These are phyloP conservation scores for Sigmodon hispidus DNA, from an alignment of 2,113 vertebrate genomes.

Conservation along the genomic window DNA sequence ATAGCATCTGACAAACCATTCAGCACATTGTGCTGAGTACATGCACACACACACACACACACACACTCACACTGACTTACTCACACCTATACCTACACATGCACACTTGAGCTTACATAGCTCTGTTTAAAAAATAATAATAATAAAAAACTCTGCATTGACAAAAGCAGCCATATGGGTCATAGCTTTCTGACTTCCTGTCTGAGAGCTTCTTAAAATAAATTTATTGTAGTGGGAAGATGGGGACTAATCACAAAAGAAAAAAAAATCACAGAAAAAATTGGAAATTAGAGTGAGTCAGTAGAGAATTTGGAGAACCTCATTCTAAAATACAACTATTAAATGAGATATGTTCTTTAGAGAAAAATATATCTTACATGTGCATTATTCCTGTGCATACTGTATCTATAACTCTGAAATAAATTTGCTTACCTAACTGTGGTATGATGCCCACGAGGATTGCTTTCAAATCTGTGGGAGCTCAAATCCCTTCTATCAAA, in stretches of 20 bases:
- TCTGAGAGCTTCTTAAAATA: conserved; percentile 16
- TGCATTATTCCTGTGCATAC: not conserved
- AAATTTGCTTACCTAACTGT: not conserved
- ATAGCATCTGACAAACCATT: not conserved
- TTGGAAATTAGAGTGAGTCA: not conserved
- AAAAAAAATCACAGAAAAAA: no score
- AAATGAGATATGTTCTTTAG: not conserved
- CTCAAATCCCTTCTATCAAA: not conserved
- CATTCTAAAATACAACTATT: conserved; percentile 30
- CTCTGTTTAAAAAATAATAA: no score
- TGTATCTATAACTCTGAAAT: not conserved
- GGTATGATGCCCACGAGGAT: no score
- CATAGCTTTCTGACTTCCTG: conserved; percentile 34
- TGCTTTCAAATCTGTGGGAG: not conserved
- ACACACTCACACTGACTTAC: not conserved
- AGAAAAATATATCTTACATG: not conserved
- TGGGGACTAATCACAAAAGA: not conserved
- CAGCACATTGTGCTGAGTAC: not conserved
- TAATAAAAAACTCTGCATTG: no score
- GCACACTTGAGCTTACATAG: not conserved
- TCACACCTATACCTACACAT: not conserved
- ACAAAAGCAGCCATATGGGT: not conserved
- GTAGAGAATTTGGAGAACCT: not conserved
- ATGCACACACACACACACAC: not conserved
- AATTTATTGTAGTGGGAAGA: conserved; percentile 27